A percentile compares a stretch with the other conserved stretches of the same genome.
phyloP scores from a whole-genome alignment of 2,113 vertebrate genomes.

The Glaucidium brasilianum region DNA sequence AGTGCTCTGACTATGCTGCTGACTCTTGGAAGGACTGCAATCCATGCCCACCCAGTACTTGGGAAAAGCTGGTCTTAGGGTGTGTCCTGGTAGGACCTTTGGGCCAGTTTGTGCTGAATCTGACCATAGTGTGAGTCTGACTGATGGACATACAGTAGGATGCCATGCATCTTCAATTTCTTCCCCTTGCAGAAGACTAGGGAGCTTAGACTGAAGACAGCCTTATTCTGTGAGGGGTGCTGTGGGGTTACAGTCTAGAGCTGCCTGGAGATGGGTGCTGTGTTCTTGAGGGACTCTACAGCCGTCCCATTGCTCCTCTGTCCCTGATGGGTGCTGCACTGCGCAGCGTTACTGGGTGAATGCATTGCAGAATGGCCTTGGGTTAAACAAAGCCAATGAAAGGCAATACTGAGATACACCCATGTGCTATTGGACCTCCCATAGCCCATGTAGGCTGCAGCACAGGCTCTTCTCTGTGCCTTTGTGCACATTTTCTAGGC shows the following conservation, averaged over 20 bases:
- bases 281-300: neutral
- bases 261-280: neutral
- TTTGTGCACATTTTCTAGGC: neutral
- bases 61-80: neutral
- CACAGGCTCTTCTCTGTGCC: neutral
- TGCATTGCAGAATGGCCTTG: neutral
- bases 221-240: neutral
- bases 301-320: neutral
- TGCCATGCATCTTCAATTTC: neutral
- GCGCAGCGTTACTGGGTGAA: neutral
- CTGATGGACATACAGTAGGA: neutral
- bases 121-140: neutral
- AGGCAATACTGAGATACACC: neutral
- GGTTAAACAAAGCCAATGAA: neutral
- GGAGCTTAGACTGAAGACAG: neutral
- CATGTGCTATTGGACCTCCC: neutral
- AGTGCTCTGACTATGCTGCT: neutral
- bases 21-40: neutral
- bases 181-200: neutral
- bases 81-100: neutral
- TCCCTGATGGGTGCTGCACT: neutral
- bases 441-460: neutral
- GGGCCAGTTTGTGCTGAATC: neutral
- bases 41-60: neutral
- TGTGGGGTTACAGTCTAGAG: neutral